Evolutionary conservation across 2,113 vertebrate genomes (phyloP).

Genomic region (Ceratotherium simum): DNA sequence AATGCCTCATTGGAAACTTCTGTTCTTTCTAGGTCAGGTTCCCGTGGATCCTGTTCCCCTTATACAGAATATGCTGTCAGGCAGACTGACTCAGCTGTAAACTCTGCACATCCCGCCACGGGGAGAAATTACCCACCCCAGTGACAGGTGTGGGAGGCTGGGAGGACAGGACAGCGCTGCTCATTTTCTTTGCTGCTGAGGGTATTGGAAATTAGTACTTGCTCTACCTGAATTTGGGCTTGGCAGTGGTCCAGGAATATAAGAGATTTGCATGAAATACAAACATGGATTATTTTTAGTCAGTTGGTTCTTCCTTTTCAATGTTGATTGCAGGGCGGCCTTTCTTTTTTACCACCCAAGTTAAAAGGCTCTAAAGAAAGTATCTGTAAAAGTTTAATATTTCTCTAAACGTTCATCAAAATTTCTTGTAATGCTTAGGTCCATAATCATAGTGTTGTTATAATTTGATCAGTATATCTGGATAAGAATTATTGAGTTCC

Average conservation of each 20-base stretch:
- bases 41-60: constrained; percentile 65
- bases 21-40: constrained; percentile 77
- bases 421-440: background rate
- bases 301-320: background rate
- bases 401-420: background rate
- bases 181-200: constrained; percentile 71
- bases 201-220: constrained; percentile 78
- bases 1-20: constrained; percentile 39
- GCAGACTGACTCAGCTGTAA: constrained; percentile 79
- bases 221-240: constrained; percentile 79
- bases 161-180: constrained; percentile 67
- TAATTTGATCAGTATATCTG: background rate
- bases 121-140: constrained; percentile 75
- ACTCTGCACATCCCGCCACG: constrained; percentile 68
- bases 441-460: background rate
- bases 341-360: background rate
- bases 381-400: background rate
- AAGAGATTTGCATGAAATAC: constrained; percentile 69
- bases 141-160: constrained; percentile 66
- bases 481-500: background rate
- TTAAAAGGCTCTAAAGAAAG: background rate
- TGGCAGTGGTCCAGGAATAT: constrained; percentile 70
- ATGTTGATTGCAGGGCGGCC: too few relatives aligned
- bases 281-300: constrained; percentile 31
- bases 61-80: constrained; percentile 63